Evolutionary conservation across 2,113 vertebrate species (phyloP), one percentile per base, ranked within the genome.

Genomic region (Takifugu bimaculatus): DNA sequence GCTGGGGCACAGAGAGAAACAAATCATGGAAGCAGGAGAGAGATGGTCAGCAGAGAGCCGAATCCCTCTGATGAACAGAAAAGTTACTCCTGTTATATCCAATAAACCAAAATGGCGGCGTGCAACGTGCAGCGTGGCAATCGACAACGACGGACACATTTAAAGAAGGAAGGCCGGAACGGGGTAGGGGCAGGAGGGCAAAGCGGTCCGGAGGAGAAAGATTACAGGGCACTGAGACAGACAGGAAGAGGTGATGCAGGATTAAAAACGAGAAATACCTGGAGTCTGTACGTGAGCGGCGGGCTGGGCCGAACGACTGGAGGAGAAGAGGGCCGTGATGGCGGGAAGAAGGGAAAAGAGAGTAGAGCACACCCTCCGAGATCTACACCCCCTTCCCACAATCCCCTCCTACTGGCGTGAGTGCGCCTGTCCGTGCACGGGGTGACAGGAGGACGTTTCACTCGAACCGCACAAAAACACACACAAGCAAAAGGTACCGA

Each of bases 381-480:
- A 82, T 80, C 80, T 72, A 88, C 88, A 81, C 86, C 83, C 86
- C 85, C 67, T 88, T 86, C 86, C 82, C 82, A 87, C 86, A 86
- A 88, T 88, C 81, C 85, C 85, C 88, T 89, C 88, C 88, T 87
- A 79, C 83, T 86, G 88, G 83, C 80, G 83, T 83, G 82, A 86
- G 82, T 75, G 79, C 80, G 83, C 85, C 78, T 71, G 74, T 84
- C 79, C 75, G 62, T 73, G 71, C 81, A 86, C 77, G 48, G 83
- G 85, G 83, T 88, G 82, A 87, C 86, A 88, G 77, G 81, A 79
- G 81, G 87, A 86, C 78, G 78, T 84, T 68, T 71, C 77, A 68
- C 54, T 54, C 75, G 79, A 26, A 71, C 60, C 45, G 45, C 45
- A n/a, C 45, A 48, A 14, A n/a, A 26, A 68, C 68, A 70, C 49